phyloP scores from a whole-genome alignment of 1,140 invertebrate genomes.

The Globodera ellingtonae region DNA sequence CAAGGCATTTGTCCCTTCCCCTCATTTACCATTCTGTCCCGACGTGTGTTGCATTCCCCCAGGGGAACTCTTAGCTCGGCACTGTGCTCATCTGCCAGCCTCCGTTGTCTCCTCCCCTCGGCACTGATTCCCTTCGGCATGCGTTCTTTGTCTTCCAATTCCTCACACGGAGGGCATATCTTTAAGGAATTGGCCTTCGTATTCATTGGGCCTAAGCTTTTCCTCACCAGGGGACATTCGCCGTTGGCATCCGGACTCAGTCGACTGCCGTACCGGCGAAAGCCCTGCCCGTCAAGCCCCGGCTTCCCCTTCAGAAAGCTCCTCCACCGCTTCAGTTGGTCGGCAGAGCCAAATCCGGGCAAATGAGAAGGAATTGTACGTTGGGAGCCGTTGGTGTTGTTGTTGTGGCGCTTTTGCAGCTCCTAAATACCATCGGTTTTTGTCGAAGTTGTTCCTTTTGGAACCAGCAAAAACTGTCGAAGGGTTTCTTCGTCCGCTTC shows the following conservation, averaged over 20 bases:
- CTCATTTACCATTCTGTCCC: conserved; percentile 42
- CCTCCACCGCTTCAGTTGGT: conserved; percentile 30
- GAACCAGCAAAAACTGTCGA: conserved; percentile 15
- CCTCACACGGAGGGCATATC: conserved; percentile 36
- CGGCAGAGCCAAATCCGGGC: conserved; percentile 16
- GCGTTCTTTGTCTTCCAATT: conserved; percentile 24
- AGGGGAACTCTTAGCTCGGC: conserved; percentile 35
- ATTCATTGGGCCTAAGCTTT: background rate
- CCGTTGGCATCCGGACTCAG: conserved; percentile 39
- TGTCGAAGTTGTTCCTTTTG: background rate
- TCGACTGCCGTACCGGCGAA: conserved; percentile 34
- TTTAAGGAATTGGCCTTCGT: background rate
- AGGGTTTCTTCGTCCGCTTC: conserved; percentile 16
- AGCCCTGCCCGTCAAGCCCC: conserved; percentile 35
- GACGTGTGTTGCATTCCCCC: conserved; percentile 39
- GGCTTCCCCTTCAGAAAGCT: conserved; percentile 32
- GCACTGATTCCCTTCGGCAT: background rate
- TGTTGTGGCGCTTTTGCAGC: conserved; percentile 16
- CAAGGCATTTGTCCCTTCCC: background rate
- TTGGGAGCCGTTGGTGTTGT: conserved; percentile 16
- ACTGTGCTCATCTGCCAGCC: conserved; percentile 19
- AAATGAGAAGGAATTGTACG: conserved; percentile 26
- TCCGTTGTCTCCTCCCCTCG: background rate
- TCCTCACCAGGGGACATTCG: conserved; percentile 34
- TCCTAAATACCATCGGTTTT: background rate